These are phyloP conservation scores for Apodemus agrarius DNA, from an alignment of 2,797 vertebrate species.

Conservation along the genomic window DNA sequence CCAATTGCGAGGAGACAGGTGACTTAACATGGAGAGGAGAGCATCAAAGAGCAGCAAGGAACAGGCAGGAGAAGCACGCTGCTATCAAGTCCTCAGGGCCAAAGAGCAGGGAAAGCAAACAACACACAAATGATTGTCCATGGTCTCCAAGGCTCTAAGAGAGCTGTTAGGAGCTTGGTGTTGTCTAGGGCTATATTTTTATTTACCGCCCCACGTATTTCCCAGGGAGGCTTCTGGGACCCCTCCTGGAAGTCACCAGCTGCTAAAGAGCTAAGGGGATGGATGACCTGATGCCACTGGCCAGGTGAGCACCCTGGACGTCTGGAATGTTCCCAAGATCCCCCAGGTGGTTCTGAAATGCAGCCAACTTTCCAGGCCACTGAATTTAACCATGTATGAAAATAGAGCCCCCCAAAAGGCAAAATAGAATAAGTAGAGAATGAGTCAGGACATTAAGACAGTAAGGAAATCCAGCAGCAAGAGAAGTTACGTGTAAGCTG, in stretches of 20 bases:
- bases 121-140: neutral
- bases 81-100: neutral
- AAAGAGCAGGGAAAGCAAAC: neutral
- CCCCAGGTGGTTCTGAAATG: neutral
- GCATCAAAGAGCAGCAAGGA: neutral
- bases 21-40: neutral
- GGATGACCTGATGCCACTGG: neutral
- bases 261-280: neutral
- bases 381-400: neutral
- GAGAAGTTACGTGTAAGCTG: neutral
- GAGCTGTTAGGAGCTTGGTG: neutral
- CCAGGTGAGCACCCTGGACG: neutral
- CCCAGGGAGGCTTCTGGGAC: conserved; percentile 28
- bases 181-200: neutral
- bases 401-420: neutral
- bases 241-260: neutral
- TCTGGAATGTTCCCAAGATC: neutral
- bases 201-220: conserved; percentile 17
- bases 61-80: neutral
- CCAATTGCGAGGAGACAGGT: conserved; percentile 41
- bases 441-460: neutral
- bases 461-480: neutral
- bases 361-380: neutral
- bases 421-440: neutral
- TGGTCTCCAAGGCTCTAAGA: neutral